These are phyloP conservation scores for Trichomycterus rosablanca DNA, from an alignment of 2,113 vertebrate species.

Conservation along the genomic window DNA sequence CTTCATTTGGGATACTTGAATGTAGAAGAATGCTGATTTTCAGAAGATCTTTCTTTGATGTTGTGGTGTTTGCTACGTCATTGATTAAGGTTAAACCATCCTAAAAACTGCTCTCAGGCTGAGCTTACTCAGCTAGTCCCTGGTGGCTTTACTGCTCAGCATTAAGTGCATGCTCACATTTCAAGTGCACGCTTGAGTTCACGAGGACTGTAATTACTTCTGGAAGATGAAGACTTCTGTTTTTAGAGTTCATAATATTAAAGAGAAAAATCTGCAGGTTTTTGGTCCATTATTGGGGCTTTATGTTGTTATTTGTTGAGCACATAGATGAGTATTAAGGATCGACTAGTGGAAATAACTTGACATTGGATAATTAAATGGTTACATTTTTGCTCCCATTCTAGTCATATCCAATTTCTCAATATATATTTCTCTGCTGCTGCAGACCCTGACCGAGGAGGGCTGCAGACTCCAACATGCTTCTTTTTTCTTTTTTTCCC, in stretches of 20 bases:
- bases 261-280: conserved; percentile 25
- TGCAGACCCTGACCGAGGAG: too few relatives aligned
- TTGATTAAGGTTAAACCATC: too few relatives aligned
- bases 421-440: too few relatives aligned
- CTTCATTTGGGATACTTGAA: conserved; percentile 5
- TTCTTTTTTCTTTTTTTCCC: too few relatives aligned
- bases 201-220: conserved; percentile 40
- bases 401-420: too few relatives aligned
- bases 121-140: conserved; percentile 2
- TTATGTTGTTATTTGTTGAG: background rate
- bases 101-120: conserved; percentile 32
- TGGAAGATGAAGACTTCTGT: conserved; percentile 33
- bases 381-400: too few relatives aligned
- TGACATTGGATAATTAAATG: too few relatives aligned
- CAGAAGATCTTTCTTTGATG: conserved; percentile 47
- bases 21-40: conserved; percentile 31
- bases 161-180: conserved; percentile 2
- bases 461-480: too few relatives aligned
- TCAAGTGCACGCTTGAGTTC: conserved; percentile 32
- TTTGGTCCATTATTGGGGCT: conserved; percentile 21
- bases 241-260: conserved; percentile 39
- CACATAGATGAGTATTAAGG: too few relatives aligned
- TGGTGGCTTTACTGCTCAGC: background rate
- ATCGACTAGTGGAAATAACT: too few relatives aligned
- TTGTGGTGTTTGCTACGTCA: conserved; percentile 34